These are phyloP conservation scores for Rhinolophus ferrumequinum DNA, from an alignment of 2,113 vertebrate species.

Conservation along the genomic window DNA sequence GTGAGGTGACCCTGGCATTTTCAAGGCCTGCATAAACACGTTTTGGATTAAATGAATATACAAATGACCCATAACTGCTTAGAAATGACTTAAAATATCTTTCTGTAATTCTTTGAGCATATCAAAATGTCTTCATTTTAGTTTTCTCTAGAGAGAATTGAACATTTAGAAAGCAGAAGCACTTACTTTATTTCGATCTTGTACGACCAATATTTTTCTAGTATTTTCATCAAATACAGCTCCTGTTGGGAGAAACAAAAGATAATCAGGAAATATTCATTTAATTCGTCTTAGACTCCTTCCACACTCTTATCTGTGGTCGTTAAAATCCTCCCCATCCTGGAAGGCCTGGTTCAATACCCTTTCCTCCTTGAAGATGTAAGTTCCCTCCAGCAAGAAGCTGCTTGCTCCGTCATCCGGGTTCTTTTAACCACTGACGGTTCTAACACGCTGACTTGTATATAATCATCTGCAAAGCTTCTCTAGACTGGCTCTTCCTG, in stretches of 20 bases:
- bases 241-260: constrained; percentile 83
- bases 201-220: constrained; percentile 94
- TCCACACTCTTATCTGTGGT: neutral
- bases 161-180: constrained; percentile 3
- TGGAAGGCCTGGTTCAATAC: constrained; percentile 7
- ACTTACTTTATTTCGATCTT: constrained; percentile 95
- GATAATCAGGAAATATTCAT: neutral
- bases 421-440: neutral
- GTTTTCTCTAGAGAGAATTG: constrained; percentile 24
- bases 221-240: constrained; percentile 93
- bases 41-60: neutral
- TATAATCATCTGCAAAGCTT: neutral
- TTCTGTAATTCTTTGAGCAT: neutral
- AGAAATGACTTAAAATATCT: neutral
- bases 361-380: neutral
- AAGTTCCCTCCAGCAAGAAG: neutral
- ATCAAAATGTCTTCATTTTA: neutral
- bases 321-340: neutral
- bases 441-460: neutral
- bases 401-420: neutral
- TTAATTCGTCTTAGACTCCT: neutral
- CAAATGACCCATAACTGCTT: neutral
- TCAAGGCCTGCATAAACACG: neutral
- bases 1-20: neutral
- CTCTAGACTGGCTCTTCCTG: neutral